These are phyloP conservation scores for Eurytoma adleriae DNA, from an alignment of 2,888 invertebrate genomes.

Conservation along the genomic window DNA sequence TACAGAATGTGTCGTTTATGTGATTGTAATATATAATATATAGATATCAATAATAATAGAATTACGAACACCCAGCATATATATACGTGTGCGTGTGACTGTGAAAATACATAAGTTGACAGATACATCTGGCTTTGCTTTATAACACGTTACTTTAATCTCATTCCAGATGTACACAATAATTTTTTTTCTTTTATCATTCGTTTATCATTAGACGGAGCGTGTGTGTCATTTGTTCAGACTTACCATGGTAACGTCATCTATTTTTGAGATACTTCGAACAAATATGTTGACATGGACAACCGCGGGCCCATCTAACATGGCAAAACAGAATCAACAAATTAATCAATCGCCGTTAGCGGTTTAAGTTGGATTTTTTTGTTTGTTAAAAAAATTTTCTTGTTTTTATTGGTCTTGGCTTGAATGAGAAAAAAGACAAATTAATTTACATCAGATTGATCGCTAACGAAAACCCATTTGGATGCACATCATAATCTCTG, in stretches of 20 bases:
- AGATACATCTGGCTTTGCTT: background rate
- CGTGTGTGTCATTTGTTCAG: constrained; percentile 65
- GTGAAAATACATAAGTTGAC: constrained; percentile 56
- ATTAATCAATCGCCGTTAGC: constrained; percentile 70
- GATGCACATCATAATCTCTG: too few relatives aligned
- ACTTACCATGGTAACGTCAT: constrained; percentile 99
- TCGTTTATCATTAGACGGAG: constrained; percentile 39
- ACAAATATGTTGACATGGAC: constrained; percentile 99
- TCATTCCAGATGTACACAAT: background rate
- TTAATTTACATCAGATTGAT: too few relatives aligned
- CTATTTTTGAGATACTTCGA: constrained; percentile 99
- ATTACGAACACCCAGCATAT: constrained; percentile 65
- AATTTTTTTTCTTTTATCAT: constrained; percentile 30
- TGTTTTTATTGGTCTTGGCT: constrained; percentile 3
- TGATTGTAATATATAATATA: constrained; percentile 52
- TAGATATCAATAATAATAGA: constrained; percentile 59
- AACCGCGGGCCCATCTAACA: constrained; percentile 93
- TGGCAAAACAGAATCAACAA: constrained; percentile 75
- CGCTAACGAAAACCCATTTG: too few relatives aligned
- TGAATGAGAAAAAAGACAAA: too few relatives aligned
- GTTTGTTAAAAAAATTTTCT: too few relatives aligned
- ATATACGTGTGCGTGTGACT: constrained; percentile 67
- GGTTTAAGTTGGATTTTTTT: background rate
- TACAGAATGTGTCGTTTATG: constrained; percentile 7
- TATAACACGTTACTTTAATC: background rate